Evolutionary conservation across 2,113 vertebrate genomes (phyloP).

Genomic region (Lophura nycthemera): DNA sequence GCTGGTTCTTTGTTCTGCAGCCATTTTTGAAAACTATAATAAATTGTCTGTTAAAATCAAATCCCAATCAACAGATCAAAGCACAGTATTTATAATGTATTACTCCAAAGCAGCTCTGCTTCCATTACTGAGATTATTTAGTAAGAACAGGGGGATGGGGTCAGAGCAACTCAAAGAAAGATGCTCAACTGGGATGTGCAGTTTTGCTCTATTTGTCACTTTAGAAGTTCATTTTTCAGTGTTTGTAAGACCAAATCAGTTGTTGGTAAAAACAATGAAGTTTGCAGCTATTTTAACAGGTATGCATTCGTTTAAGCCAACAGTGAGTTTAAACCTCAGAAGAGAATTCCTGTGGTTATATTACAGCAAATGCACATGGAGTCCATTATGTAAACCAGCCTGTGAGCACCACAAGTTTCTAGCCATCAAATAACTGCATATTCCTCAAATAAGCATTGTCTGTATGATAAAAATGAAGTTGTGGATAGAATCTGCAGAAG

Average conservation of each 20-base stretch:
- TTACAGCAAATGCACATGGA: background rate
- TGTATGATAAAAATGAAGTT: background rate
- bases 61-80: background rate
- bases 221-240: background rate
- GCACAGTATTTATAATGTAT: background rate
- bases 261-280: background rate
- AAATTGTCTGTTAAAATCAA: background rate
- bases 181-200: background rate
- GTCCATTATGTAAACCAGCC: background rate
- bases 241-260: background rate
- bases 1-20: background rate
- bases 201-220: background rate
- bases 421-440: background rate
- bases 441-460: background rate
- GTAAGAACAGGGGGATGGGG: background rate
- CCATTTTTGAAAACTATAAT: background rate
- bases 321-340: background rate
- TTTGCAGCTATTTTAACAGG: background rate
- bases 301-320: background rate
- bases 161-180: background rate
- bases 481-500: background rate
- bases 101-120: constrained; percentile 14
- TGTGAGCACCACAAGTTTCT: background rate
- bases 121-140: background rate
- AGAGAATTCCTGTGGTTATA: background rate